Evolutionary conservation across 1,140 invertebrate species (phyloP).

Genomic region (Zaprionus gabonicus): DNA sequence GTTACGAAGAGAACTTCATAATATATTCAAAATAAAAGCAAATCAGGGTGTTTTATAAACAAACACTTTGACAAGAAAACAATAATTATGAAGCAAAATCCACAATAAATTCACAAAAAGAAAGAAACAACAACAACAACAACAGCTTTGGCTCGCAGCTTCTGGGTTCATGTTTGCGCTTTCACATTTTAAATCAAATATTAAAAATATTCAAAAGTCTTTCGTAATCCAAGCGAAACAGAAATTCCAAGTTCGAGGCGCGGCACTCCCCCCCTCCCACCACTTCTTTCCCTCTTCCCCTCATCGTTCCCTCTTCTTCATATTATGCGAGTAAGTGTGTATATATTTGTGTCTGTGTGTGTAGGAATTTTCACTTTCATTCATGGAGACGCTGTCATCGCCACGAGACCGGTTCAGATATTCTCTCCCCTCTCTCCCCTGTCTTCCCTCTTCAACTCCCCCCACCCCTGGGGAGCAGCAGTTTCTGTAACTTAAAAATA

Average conservation of each 20-base stretch:
- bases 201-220: constrained; percentile 1
- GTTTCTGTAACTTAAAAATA: constrained; percentile 1
- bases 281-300: too few species aligned
- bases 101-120: neutral
- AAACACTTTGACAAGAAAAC: neutral
- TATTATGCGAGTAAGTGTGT: too few species aligned
- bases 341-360: too few species aligned
- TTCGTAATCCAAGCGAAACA: neutral
- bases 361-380: too few species aligned
- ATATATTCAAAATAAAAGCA: neutral
- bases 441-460: too few species aligned
- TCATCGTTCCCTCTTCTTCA: too few species aligned
- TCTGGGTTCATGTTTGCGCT: neutral
- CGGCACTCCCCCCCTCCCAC: too few species aligned
- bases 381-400: too few species aligned
- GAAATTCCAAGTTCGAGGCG: too few species aligned
- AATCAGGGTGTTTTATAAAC: neutral
- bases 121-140: neutral
- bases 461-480: too few species aligned
- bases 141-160: neutral
- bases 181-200: constrained; percentile 2
- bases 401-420: too few species aligned
- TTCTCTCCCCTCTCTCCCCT: too few species aligned
- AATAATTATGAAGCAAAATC: neutral
- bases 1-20: neutral